phyloP scores from a whole-genome alignment of 2,113 vertebrate species.

The Rousettus leschenaultii region DNA sequence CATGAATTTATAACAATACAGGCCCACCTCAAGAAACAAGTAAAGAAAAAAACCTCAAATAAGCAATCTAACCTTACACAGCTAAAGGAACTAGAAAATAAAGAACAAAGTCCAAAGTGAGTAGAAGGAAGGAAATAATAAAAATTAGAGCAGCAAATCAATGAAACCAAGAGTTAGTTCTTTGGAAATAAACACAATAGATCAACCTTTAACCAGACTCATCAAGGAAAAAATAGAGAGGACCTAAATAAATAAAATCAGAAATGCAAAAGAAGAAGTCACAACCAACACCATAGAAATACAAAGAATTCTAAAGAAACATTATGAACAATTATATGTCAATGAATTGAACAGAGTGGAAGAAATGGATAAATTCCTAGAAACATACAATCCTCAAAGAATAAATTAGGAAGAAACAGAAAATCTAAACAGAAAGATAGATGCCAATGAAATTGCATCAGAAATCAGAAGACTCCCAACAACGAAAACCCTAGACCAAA shows the following conservation, averaged over 20 bases:
- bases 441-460: not conserved
- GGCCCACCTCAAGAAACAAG: no score
- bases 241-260: not conserved
- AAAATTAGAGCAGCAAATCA: not conserved
- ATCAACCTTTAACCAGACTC: not conserved
- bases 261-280: not conserved
- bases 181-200: not conserved
- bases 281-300: no score
- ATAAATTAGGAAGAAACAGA: not conserved
- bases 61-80: no score
- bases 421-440: not conserved
- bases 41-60: no score
- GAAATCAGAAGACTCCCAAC: not conserved
- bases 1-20: no score
- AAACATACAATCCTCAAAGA: no score
- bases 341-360: no score
- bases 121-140: no score
- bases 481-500: not conserved
- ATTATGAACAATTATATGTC: no score
- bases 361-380: not conserved
- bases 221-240: not conserved
- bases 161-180: not conserved
- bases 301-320: no score
- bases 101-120: no score
- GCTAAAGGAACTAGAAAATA: no score